A percentile compares a stretch with the other conserved stretches of the same genome.
Evolutionary conservation across 2,113 vertebrate genomes (phyloP).

Genomic region (Montifringilla adamsi): DNA sequence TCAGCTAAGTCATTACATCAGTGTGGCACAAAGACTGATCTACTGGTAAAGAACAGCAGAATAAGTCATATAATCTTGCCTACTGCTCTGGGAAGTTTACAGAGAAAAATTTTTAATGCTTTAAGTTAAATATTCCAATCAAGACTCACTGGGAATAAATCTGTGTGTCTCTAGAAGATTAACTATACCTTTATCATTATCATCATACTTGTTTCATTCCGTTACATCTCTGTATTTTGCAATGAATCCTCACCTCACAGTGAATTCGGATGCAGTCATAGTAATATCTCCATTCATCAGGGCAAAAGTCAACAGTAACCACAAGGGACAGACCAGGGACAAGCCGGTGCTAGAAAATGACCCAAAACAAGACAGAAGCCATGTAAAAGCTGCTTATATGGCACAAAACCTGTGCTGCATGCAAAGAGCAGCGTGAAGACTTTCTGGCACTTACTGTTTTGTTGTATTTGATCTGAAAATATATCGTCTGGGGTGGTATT

Average conservation of each 20-base stretch:
- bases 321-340: constrained; percentile 85
- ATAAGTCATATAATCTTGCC: background rate
- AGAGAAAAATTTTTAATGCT: background rate
- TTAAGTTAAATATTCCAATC: background rate
- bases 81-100: background rate
- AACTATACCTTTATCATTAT: background rate
- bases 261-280: constrained; percentile 90
- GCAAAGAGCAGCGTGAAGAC: background rate
- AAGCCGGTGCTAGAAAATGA: constrained; percentile 78
- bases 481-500: constrained; percentile 86
- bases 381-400: background rate
- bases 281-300: constrained; percentile 92
- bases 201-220: background rate
- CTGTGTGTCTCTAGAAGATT: background rate
- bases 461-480: constrained; percentile 86
- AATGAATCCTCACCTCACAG: constrained; percentile 78
- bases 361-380: background rate
- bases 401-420: background rate
- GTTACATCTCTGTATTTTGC: background rate
- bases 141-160: background rate
- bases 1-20: background rate
- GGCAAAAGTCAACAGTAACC: constrained; percentile 81
- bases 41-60: background rate
- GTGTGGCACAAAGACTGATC: background rate
- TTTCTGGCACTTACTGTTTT: constrained; percentile 80